Conservation (phyloP, 2,888 invertebrate species). For the Hypercompe scribonia region DNA sequence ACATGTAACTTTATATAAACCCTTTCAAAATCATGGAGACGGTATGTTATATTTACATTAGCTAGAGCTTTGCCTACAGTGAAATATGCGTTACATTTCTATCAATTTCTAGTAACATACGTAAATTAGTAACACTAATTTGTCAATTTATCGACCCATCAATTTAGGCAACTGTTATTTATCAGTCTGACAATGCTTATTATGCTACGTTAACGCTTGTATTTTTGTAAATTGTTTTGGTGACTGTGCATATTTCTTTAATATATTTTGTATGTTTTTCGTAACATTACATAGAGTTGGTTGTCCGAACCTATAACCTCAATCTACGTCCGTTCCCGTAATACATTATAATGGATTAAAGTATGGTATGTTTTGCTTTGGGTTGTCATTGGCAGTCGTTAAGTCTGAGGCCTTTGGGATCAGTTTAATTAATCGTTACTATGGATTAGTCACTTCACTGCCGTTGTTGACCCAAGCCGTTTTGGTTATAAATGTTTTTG, state of each 20-base stretch:
- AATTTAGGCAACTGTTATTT: too few relatives aligned
- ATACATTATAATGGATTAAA: background rate
- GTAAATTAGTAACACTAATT: too few relatives aligned
- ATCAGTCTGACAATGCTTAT: too few relatives aligned
- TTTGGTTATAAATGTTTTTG: background rate
- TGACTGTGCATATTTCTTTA: too few relatives aligned
- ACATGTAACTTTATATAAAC: background rate
- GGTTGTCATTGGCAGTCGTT: background rate
- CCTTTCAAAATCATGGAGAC: background rate
- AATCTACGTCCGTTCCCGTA: background rate
- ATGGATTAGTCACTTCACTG: background rate
- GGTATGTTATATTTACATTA: background rate
- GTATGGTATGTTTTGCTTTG: background rate
- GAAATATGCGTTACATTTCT: background rate
- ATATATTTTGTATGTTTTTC: too few relatives aligned
- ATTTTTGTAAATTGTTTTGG: too few relatives aligned
- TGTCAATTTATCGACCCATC: too few relatives aligned
- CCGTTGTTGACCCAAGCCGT: background rate
- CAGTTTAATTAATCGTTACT: background rate
- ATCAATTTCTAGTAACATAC: too few relatives aligned
- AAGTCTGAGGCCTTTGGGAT: background rate
- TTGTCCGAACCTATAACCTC: too few relatives aligned
- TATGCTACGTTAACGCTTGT: too few relatives aligned
- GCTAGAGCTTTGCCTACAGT: background rate
- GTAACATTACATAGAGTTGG: too few relatives aligned